Evolutionary conservation across 2,888 invertebrate genomes (phyloP), one percentile per base, ranked within the genome.

Genomic region (Steinernema hermaphroditum): DNA sequence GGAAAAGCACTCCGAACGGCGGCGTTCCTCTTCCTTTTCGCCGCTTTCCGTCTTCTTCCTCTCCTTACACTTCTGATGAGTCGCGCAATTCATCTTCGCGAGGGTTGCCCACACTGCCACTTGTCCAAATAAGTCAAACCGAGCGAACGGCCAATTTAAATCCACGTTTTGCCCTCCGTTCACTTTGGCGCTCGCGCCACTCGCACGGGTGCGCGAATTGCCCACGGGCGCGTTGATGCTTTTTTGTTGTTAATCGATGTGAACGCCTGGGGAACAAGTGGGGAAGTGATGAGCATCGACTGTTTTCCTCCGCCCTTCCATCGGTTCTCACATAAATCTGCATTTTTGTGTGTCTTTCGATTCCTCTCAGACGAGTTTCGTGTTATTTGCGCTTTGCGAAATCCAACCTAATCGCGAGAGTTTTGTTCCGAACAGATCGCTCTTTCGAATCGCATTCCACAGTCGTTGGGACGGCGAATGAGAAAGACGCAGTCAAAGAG

Each of bases 71-170:
- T 54, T 27, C 54, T 54, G 54, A 54, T 27, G 54, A 54, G 54
- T 54, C 54, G 24, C 27, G 54, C 54, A 24, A 54, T 54, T 54
- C 54, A 54, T 54, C 19, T 54, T 54, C 4, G 54, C 6, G 27
- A 22, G 54, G 27, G 54, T 22, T 24, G 54, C 54, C 54, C 54
- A 22, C 16, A 22, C 54, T 54, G 54, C 54, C 46, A 46, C 46
- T 46, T 54, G 24, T 54, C 54, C 54, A 54, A 54, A 54, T 54
- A 54, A 54, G 54, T 54, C 27, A 54, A 54, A 54, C 54, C 6
- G 54, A 54, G 54, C 54, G 54, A 54, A 54, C 54, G 54, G 54
- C 54, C 14, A 46, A 54, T 54, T 54, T 54, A 24, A 54, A 54
- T 54, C 54, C 54, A 54, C 54, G 54, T 54, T 54, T 54, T 27